Conservation (phyloP, 2,113 vertebrate genomes). For the Reinhardtius hippoglossoides region DNA sequence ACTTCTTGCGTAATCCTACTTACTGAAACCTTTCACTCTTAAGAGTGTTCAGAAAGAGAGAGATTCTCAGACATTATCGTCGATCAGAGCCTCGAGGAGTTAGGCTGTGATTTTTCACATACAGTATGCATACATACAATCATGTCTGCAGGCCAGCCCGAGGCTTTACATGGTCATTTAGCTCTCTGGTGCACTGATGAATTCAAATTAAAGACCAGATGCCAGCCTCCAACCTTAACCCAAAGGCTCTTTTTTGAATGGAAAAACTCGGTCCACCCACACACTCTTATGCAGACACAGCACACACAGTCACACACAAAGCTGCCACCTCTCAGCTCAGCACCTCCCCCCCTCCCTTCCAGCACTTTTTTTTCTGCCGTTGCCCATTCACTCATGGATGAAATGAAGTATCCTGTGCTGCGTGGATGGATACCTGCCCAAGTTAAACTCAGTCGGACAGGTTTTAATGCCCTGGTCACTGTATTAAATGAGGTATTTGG, state of each 20-base stretch:
- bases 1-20: conserved; percentile 13
- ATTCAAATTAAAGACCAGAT: conserved; percentile 42
- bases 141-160: conserved; percentile 39
- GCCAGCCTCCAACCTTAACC: conserved; percentile 23
- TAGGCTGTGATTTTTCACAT: conserved; percentile 3
- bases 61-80: conserved; percentile 19
- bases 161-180: conserved; percentile 37
- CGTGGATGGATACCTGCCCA: conserved; percentile 74
- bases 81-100: conserved; percentile 19
- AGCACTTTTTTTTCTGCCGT: conserved; percentile 45
- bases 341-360: conserved; percentile 6
- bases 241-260: conserved; percentile 21
- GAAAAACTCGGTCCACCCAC: conserved; percentile 14
- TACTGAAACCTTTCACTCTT: conserved; percentile 16
- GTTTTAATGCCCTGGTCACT: conserved; percentile 66
- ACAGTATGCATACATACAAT: conserved; percentile 25
- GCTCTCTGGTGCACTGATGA: not conserved
- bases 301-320: conserved; percentile 8
- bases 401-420: conserved; percentile 77
- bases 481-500: conserved; percentile 63
- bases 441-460: conserved; percentile 72
- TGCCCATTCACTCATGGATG: conserved; percentile 77
- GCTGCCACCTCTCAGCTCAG: conserved; percentile 3
- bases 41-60: not conserved
- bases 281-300: conserved; percentile 24